Conservation (phyloP, 1,140 invertebrate genomes). For the Zaprionus camerounensis region DNA sequence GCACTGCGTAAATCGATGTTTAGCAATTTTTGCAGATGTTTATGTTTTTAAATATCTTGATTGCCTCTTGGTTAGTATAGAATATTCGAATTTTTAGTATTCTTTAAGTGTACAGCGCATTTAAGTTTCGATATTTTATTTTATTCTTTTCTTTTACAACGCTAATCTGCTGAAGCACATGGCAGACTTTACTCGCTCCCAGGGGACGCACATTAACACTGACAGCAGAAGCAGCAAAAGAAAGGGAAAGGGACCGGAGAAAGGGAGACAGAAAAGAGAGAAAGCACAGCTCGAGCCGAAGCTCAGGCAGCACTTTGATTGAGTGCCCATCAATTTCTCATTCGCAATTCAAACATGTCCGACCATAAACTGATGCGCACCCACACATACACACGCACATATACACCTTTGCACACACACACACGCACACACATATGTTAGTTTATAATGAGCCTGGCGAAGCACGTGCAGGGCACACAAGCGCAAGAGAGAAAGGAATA, state of each 20-base stretch:
- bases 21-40: neutral
- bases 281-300: conserved; percentile 1
- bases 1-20: no score
- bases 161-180: conserved; percentile 53
- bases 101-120: conserved; percentile 19
- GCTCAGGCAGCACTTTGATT: conserved; percentile 71
- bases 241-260: neutral
- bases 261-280: no score
- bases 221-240: conserved; percentile 1
- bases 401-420: conserved; percentile 14
- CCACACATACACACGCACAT: conserved; percentile 15
- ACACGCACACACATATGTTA: conserved; percentile 16
- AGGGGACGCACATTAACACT: conserved; percentile 67
- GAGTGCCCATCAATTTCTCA: conserved; percentile 82
- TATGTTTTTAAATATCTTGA: neutral
- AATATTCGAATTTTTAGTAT: neutral
- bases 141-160: conserved; percentile 24
- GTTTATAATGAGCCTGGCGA: conserved; percentile 68
- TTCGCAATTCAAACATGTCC: conserved; percentile 80
- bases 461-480: conserved; percentile 37
- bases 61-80: neutral
- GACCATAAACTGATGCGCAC: conserved; percentile 68
- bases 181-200: conserved; percentile 17
- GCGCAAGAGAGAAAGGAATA: conserved; percentile 37
- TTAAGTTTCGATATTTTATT: conserved; percentile 24